Evolutionary conservation across 2,888 invertebrate genomes (phyloP).

Genomic region (Orthosia cruda): DNA sequence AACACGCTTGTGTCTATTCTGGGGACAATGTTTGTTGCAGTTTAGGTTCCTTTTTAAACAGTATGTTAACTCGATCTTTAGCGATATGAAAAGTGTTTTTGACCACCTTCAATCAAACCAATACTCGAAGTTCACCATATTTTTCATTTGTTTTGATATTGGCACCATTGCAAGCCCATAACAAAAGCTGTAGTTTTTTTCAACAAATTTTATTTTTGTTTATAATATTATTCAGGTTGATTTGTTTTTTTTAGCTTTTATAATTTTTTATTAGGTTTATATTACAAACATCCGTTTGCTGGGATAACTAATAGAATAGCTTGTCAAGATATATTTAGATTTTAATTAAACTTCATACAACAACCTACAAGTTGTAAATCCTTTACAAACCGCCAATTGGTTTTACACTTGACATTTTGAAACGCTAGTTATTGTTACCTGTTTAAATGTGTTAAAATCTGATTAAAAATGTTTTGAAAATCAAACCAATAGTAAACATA

Average conservation of each 20-base stretch:
- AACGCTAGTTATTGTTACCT: neutral
- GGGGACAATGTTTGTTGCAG: conserved; percentile 3
- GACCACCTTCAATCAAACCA: neutral
- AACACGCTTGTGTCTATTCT: conserved; percentile 8
- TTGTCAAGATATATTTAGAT: neutral
- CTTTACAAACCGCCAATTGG: too few species aligned
- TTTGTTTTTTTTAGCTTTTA: too few species aligned
- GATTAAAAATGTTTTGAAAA: neutral
- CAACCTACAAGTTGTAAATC: neutral
- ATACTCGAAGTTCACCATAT: neutral
- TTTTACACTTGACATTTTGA: neutral
- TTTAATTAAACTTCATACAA: conserved; percentile 1
- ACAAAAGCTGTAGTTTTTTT: too few species aligned
- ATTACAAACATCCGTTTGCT: too few species aligned
- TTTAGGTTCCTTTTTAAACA: neutral
- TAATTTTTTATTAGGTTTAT: too few species aligned
- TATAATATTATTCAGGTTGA: too few species aligned
- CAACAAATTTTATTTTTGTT: too few species aligned
- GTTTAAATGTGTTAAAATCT: too few species aligned
- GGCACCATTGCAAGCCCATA: too few species aligned
- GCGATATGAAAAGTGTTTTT: neutral
- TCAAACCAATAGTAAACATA: neutral
- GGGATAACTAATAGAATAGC: neutral
- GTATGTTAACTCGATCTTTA: neutral
- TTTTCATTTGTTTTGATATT: neutral